phyloP scores from a whole-genome alignment of 1,140 invertebrate genomes.

The Microplitis demolitor region DNA sequence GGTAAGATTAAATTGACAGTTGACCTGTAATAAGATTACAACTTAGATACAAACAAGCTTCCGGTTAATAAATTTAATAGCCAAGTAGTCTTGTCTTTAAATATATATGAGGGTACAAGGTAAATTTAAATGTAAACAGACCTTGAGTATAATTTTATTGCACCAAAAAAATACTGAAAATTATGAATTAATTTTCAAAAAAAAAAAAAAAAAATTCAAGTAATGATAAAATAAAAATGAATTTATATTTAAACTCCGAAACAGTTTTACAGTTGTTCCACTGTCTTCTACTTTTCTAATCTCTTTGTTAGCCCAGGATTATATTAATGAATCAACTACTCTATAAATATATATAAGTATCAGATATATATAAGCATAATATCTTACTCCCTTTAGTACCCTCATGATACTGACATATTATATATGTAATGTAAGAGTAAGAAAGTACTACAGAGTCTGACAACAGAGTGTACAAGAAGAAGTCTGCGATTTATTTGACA shows the following conservation, averaged over 20 bases:
- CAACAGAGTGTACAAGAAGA: slow-evolving; percentile 45
- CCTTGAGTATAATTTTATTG: no score
- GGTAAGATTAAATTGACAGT: no score
- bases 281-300: not conserved
- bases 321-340: slow-evolving; percentile 25
- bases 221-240: not conserved
- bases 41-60: no score
- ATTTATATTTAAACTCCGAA: not conserved
- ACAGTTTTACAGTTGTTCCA: slow-evolving; percentile 19
- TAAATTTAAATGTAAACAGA: no score
- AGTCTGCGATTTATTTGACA: slow-evolving; percentile 57
- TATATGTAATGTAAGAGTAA: not conserved
- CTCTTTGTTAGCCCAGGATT: slow-evolving; percentile 19
- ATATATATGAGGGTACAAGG: no score
- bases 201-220: no score
- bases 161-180: no score
- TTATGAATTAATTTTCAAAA: no score
- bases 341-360: not conserved
- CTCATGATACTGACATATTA: no score
- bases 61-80: no score
- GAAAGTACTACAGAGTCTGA: slow-evolving; percentile 4
- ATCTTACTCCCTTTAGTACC: not conserved
- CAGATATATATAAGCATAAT: not conserved
- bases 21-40: no score
- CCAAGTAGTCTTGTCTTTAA: no score